Conservation (phyloP, 2,113 vertebrate genomes). For the Prinia subflava region DNA sequence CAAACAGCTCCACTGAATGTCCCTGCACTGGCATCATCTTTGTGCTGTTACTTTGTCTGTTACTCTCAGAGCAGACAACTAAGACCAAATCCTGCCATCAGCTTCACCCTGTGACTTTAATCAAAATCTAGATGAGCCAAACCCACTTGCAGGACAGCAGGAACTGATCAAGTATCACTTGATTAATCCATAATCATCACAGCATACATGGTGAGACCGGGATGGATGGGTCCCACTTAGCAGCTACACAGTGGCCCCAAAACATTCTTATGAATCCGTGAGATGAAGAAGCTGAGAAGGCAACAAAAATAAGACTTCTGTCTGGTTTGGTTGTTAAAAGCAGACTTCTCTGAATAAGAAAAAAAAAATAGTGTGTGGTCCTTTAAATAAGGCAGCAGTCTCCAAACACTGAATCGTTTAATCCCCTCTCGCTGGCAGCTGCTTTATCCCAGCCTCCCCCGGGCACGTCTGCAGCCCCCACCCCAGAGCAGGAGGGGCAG, state of each 20-base stretch:
- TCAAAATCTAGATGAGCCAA: background rate
- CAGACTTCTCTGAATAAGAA: background rate
- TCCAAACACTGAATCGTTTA: background rate
- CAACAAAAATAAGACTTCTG: background rate
- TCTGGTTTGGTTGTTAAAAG: background rate
- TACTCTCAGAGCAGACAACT: background rate
- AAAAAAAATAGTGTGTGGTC: background rate
- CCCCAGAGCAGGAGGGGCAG: background rate
- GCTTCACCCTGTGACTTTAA: background rate
- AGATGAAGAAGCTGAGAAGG: background rate
- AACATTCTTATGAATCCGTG: background rate
- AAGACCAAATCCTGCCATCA: background rate
- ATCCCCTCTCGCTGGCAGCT: background rate
- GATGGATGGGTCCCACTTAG: background rate
- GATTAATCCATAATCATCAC: background rate
- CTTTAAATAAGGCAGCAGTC: conserved; percentile 22
- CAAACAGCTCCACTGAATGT: background rate
- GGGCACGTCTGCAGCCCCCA: background rate
- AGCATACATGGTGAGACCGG: background rate
- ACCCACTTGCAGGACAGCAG: background rate
- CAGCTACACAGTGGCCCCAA: background rate
- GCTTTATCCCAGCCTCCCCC: background rate
- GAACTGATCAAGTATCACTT: background rate
- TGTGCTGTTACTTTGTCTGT: background rate
- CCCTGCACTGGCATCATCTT: background rate